A percentile compares a stretch with the other conserved stretches of the same genome.
Evolutionary conservation across 2,888 invertebrate species (phyloP).

Genomic region (Melanotus villosus): DNA sequence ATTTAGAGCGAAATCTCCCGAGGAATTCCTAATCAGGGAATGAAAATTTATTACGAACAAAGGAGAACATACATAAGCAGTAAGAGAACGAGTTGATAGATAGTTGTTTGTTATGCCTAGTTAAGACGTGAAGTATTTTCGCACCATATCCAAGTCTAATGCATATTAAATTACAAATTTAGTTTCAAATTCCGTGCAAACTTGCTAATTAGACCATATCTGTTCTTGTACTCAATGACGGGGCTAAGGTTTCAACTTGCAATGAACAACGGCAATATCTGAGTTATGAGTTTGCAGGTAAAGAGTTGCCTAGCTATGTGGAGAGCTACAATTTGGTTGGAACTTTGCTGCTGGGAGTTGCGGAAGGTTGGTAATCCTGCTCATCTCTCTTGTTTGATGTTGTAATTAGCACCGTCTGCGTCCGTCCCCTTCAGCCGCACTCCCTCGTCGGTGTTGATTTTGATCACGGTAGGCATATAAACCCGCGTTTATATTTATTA

Average conservation of each 20-base stretch:
- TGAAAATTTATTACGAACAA: too few species aligned
- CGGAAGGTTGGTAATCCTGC: conserved; percentile 53
- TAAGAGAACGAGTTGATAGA: neutral
- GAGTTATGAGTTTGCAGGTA: conserved; percentile 41
- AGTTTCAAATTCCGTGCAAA: conserved; percentile 47
- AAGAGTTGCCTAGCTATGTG: too few species aligned
- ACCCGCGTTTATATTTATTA: conserved; percentile 40
- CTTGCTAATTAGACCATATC: conserved; percentile 50
- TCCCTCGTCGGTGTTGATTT: conserved; percentile 35
- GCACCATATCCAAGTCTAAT: conserved; percentile 19
- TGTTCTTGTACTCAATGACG: conserved; percentile 37
- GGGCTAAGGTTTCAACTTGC: conserved; percentile 46
- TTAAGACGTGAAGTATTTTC: conserved; percentile 7
- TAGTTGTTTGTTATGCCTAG: neutral
- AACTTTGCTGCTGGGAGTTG: conserved; percentile 44
- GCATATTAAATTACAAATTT: conserved; percentile 43
- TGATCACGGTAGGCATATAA: conserved; percentile 39
- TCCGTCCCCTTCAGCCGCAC: conserved; percentile 32
- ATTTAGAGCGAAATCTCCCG: too few species aligned
- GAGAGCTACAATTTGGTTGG: conserved; percentile 29
- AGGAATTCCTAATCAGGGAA: too few species aligned
- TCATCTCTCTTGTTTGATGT: conserved; percentile 57
- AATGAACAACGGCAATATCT: conserved; percentile 32
- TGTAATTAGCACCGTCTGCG: conserved; percentile 54
- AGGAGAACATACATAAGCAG: neutral